These are phyloP conservation scores for Eleutherodactylus coqui DNA, from an alignment of 2,797 vertebrate genomes.

Conservation along the genomic window DNA sequence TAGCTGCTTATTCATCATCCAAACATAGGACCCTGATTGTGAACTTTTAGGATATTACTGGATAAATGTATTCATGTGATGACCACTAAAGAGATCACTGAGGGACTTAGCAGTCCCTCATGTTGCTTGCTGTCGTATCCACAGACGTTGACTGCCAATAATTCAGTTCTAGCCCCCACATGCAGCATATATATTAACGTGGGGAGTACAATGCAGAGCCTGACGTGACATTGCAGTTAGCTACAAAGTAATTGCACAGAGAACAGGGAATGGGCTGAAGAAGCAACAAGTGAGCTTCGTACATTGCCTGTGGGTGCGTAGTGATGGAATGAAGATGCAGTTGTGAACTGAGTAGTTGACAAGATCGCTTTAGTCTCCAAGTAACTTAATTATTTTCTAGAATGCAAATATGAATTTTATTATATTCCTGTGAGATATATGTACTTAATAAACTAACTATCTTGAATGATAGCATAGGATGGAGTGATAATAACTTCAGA, in stretches of 20 bases:
- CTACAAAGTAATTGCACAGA: background rate
- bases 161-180: background rate
- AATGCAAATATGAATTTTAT: background rate
- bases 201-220: background rate
- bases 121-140: conserved; percentile 29
- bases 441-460: too few relatives aligned
- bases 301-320: background rate
- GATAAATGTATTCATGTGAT: background rate
- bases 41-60: background rate
- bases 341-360: background rate
- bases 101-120: background rate
- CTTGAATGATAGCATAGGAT: background rate
- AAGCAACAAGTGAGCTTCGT: conserved; percentile 18
- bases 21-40: background rate
- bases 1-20: background rate
- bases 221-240: background rate
- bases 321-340: conserved; percentile 22
- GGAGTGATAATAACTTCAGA: background rate
- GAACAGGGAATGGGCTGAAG: background rate
- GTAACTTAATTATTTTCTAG: background rate
- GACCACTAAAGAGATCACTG: background rate
- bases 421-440: background rate
- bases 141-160: background rate
- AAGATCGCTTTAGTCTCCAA: background rate
- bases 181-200: background rate